Base-by-base conservation (phyloP, 2,888 invertebrate genomes). In the Drosophila kanekoi region DNA sequence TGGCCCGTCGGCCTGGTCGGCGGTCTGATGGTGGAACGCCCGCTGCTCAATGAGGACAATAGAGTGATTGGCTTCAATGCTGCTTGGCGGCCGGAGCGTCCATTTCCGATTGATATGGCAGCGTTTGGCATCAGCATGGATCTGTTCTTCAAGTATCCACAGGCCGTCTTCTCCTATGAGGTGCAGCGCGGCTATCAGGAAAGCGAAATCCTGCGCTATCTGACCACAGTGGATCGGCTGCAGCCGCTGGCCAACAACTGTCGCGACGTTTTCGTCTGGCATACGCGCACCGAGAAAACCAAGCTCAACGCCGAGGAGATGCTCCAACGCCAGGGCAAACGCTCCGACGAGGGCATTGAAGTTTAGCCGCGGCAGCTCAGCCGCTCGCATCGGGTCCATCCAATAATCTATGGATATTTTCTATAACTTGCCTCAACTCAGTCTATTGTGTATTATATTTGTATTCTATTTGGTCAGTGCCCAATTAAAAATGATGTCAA, bases 71-170 rank as follows among this genome's bases (percentile, higher is more conserved):
- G 93, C 0, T 95, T 93, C 88, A 95, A 94, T 88, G 95, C 96
- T 0, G 96, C 95, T 1, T 99, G 98, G 97, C 96, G 96, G 87
- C 96, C 98, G 0, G 95, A 97, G 81, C 93, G 99, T 68, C 96
- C 97, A 0, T 99, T 99, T 93, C 98, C 99, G 0, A 95, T 98
- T 38, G 99, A 99, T 90, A 99, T 99, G 99, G 99, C 99, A 0
- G 98, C 98, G 0, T 99, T 98, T 90, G 98, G 97, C 8, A 95
- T 98, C 41, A 97, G 97, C 90, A 93, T 97, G 2, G 94, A 95
- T 16, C 92, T 97, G 59, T 94, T 98, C 47, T 92, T 96, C 4
- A 93, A 94, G 16, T 94, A 95, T 82, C 95, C 95, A 0, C 94
- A 96, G 40, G 97, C 96, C 0, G 93, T 93, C 71, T 98, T 99